Base-by-base conservation (phyloP, 2,888 invertebrate genomes). In the Aphidoletes aphidimyza region DNA sequence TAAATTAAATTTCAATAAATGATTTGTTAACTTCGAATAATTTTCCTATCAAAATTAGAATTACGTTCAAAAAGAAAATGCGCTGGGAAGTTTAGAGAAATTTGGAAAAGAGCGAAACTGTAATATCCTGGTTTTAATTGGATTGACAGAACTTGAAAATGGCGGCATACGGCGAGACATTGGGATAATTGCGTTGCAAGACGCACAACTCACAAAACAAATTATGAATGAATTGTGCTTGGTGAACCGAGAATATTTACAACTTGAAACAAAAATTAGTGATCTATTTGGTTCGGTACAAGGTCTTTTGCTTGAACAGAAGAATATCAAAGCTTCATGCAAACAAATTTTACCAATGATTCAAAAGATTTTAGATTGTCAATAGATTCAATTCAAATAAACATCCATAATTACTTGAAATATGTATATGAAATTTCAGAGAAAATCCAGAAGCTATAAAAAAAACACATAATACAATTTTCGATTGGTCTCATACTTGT, bases 281-380 rank as follows among this genome's bases (percentile, higher is more conserved):
- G 0, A 91, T 91, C 0, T 86, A 90, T 0, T n/a, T n/a, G n/a
- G n/a, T n/a, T n/a, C n/a, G n/a, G n/a, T 88, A 89, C 49, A 87
- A 88, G 0, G 8, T 37, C 37, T 88, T 11, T 92, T 92, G 87
- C 92, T 92, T 87, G 89, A 89, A 11, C 94, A 94, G 86, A 87
- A 88, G 0, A 94, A 95, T 87, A 87, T 93, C 0, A 90, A 91
- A 78, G 92, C 92, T 0, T 93, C 94, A 0, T 91, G 95, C 37
- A 95, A 95, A 88, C 94, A 94, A 87, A 92, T 94, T 86, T 89
- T 94, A 85, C 94, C 94, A 0, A 91, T 93, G 34, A 87, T 94
- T 19, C 92, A 91, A 86, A 89, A 90, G n/a, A 91, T 91, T 85
- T 86, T 90, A 85, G 87, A 88, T 81, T 22, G 37, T 0, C 42